Evolutionary conservation across 2,888 invertebrate species (phyloP).

Genomic region (Mimas tiliae): DNA sequence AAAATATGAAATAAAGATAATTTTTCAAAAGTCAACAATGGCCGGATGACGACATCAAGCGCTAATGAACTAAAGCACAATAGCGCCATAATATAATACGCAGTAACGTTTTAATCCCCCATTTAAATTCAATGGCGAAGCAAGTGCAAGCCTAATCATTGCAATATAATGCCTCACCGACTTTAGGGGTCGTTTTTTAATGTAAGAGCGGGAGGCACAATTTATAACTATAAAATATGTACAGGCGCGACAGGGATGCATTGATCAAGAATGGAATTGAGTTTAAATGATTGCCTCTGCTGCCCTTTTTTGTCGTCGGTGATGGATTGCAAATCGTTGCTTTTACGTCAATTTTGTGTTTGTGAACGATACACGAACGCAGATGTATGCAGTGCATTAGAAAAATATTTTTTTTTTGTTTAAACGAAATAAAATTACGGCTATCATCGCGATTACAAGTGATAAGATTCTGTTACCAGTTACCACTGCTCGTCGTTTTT

Average conservation of each 20-base stretch:
- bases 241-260: constrained; percentile 50
- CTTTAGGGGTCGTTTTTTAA: constrained; percentile 70
- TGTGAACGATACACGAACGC: constrained; percentile 4
- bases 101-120: constrained; percentile 78
- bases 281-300: constrained; percentile 79
- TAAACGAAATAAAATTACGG: neutral
- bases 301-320: constrained; percentile 74
- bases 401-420: constrained; percentile 29
- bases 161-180: constrained; percentile 82
- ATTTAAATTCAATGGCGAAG: constrained; percentile 83
- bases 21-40: constrained; percentile 48
- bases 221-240: constrained; percentile 39
- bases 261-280: constrained; percentile 72
- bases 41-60: constrained; percentile 65
- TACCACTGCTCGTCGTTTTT: too few species aligned
- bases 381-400: constrained; percentile 8
- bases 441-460: neutral
- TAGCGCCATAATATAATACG: constrained; percentile 77
- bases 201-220: constrained; percentile 51
- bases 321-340: constrained; percentile 80
- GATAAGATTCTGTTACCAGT: neutral
- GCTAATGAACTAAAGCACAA: constrained; percentile 78
- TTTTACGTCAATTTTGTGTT: constrained; percentile 45
- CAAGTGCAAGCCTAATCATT: constrained; percentile 83
- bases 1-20: constrained; percentile 42